These are phyloP conservation scores for Oceanodroma leucorhoa DNA, from an alignment of 2,797 vertebrate genomes.

Conservation along the genomic window DNA sequence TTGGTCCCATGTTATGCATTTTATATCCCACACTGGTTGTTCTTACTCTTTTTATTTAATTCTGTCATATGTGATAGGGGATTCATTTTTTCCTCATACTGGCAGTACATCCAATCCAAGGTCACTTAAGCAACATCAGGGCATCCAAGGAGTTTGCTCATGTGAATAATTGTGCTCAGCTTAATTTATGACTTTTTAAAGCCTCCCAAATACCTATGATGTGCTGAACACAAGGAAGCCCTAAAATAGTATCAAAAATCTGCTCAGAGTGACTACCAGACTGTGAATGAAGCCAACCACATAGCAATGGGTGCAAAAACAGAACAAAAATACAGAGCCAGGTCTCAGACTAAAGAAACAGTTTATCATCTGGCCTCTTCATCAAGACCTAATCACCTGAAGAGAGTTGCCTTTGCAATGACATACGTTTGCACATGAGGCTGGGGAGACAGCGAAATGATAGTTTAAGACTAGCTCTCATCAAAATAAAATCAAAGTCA, in stretches of 20 bases:
- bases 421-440: background rate
- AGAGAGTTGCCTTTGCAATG: background rate
- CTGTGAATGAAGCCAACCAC: background rate
- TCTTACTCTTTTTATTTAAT: background rate
- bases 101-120: background rate
- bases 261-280: background rate
- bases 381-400: background rate
- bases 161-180: background rate
- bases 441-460: background rate
- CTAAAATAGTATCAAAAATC: background rate
- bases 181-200: background rate
- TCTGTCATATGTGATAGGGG: background rate
- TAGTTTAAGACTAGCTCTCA: background rate
- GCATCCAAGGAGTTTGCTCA: background rate
- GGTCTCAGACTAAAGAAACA: background rate
- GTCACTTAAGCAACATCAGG: background rate
- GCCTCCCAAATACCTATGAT: background rate
- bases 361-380: background rate
- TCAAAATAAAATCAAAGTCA: background rate
- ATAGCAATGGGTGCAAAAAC: background rate
- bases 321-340: background rate
- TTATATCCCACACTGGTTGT: background rate
- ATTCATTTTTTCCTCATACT: background rate
- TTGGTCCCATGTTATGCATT: background rate
- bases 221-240: background rate